A percentile compares a stretch with the other conserved stretches of the same genome.
Evolutionary conservation across 2,113 vertebrate species (phyloP).

Genomic region (Mus spicilegus): DNA sequence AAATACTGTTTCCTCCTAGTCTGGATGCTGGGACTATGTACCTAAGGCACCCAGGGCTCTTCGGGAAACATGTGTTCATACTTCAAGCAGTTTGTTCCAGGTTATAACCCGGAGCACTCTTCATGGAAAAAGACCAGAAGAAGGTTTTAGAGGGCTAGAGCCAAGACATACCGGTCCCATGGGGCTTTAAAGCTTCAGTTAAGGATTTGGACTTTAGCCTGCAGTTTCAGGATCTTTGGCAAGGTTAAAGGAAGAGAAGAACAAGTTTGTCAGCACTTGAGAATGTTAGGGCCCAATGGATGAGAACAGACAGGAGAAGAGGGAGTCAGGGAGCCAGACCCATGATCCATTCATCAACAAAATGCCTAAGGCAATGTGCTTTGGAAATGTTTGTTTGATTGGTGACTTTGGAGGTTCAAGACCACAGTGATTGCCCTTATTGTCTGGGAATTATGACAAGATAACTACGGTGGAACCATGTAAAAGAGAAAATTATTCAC

Average conservation of each 20-base stretch:
- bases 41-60: background rate
- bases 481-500: background rate
- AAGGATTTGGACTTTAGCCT: background rate
- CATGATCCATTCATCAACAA: background rate
- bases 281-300: background rate
- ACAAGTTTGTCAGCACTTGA: background rate
- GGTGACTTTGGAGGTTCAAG: background rate
- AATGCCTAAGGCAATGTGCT: background rate
- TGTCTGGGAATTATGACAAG: background rate
- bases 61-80: background rate
- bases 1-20: background rate
- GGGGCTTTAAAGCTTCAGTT: background rate
- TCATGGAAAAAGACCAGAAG: too few relatives aligned
- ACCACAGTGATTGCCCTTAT: background rate
- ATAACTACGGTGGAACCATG: too few relatives aligned
- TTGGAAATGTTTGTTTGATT: background rate
- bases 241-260: background rate
- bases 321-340: fast-evolving
- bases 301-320: background rate
- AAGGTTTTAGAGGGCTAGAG: too few relatives aligned
- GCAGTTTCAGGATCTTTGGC: background rate
- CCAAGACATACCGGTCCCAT: too few relatives aligned
- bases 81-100: background rate
- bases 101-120: background rate
- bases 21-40: background rate